phyloP scores from a whole-genome alignment of 2,113 vertebrate species.

The Phylloscopus whistleri region DNA sequence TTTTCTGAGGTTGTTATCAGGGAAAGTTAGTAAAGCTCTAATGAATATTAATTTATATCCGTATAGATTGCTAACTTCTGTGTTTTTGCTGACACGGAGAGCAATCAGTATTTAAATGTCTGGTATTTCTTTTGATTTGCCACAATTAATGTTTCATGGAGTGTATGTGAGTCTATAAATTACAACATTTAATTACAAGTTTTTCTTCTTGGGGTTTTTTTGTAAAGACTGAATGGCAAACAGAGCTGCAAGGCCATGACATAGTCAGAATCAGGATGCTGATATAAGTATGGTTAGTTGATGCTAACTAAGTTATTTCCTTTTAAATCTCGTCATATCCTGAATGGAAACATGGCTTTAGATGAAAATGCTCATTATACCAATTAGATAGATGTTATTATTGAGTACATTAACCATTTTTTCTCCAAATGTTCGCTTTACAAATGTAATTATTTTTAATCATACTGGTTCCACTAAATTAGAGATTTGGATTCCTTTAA shows the following conservation, averaged over 20 bases:
- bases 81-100: conserved; percentile 6
- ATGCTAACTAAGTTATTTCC: conserved; percentile 26
- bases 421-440: conserved; percentile 43
- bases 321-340: conserved; percentile 29
- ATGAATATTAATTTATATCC: conserved; percentile 37
- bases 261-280: neutral
- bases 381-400: conserved; percentile 56
- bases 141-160: conserved; percentile 33
- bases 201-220: neutral
- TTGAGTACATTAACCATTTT: conserved; percentile 53
- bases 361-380: conserved; percentile 54
- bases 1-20: conserved; percentile 1
- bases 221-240: neutral
- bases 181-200: conserved; percentile 38
- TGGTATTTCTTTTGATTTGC: conserved; percentile 33
- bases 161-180: conserved; percentile 16
- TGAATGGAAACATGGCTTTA: conserved; percentile 39
- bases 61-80: neutral
- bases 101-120: conserved; percentile 15
- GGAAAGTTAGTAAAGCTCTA: neutral
- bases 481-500: conserved; percentile 16
- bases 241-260: neutral
- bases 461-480: conserved; percentile 58
- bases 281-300: neutral
- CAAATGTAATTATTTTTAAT: conserved; percentile 63